Percentiles rank a stretch among this genome's conserved stretches.
phyloP scores from a whole-genome alignment of 2,888 invertebrate species.

The Dendrolimus houi region DNA sequence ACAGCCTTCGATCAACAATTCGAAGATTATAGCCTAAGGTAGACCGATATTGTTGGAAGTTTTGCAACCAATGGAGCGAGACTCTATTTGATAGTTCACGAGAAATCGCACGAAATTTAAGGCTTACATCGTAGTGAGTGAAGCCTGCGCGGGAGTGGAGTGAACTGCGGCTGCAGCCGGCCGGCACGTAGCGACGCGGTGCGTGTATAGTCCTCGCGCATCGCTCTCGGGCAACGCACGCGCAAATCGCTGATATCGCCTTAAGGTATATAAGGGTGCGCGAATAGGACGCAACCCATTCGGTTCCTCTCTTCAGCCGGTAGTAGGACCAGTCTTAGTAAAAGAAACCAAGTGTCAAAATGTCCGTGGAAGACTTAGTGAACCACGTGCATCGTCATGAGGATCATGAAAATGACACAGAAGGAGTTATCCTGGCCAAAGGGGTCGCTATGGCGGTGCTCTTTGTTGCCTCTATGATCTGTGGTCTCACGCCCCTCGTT shows the following conservation, averaged over 20 bases:
- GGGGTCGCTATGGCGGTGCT: constrained; percentile 86
- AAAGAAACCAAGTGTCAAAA: constrained; percentile 17
- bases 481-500: constrained; percentile 85
- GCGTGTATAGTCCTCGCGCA: constrained; percentile 48
- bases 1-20: no score
- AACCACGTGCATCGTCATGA: constrained; percentile 24
- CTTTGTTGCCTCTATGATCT: constrained; percentile 83
- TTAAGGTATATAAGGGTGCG: constrained; percentile 50
- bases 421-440: constrained; percentile 81
- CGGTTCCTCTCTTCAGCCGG: constrained; percentile 12
- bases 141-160: constrained; percentile 54
- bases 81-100: no score
- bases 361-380: constrained; percentile 23
- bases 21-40: no score
- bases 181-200: constrained; percentile 17
- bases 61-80: no score
- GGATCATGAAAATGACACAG: constrained; percentile 37
- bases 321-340: constrained; percentile 8
- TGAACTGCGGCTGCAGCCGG: constrained; percentile 27
- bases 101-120: constrained; percentile 18
- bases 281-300: constrained; percentile 33
- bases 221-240: constrained; percentile 56
- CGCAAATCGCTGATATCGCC: constrained; percentile 44
- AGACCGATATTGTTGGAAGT: no score
- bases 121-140: constrained; percentile 32